Base-by-base conservation (phyloP, 2,113 vertebrate species). In the Rhea americana region DNA sequence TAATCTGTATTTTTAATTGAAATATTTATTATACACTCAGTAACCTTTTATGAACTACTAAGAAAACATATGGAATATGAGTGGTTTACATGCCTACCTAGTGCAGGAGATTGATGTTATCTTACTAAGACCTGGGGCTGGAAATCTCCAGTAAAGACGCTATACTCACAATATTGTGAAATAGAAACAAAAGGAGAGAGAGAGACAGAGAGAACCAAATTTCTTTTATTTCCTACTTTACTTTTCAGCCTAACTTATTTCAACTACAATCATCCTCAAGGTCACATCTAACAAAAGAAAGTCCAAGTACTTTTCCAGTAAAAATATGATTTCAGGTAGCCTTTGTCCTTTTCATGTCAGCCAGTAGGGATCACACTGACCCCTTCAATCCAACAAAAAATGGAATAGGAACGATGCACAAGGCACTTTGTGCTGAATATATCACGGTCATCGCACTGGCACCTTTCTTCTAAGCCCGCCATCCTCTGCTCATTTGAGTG, bases 1-100 rank as follows among this genome's bases (percentile, higher is more conserved):
- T 35, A 93, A 92, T 92, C 91, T 82, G 41, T 76, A 82, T 79
- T 45, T 47, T 96, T 96, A 96, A 96, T 96, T 93, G 89, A 89
- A 94, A 82, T 55, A 67, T 87, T 89, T 83, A 82, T 95, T 92
- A 73, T 91, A 87, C 84, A 47, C 41, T 91, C 58, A 77, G 71
- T 94, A 93, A 92, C 91, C 83, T 79, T 86, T 62, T 76, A 80
- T 82, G 82, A 94, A 89, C 63, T 9, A 0, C 92, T 96, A 89
- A 82, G 87, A 82, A 94, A 95, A 87, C 80, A 94, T 92, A 94
- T 89, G 71, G 58, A 91, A 92, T 79, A 83, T 77, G 71, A 72
- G 72, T 56, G 67, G n/a, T 86, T 91, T 78, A 51, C 32, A 47
- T n/a, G 50, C 75, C 55, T 32, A 58, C 63, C 72, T 91, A 68